Base-by-base conservation (phyloP, 2,113 vertebrate species). In the Phalacrocorax carbo region DNA sequence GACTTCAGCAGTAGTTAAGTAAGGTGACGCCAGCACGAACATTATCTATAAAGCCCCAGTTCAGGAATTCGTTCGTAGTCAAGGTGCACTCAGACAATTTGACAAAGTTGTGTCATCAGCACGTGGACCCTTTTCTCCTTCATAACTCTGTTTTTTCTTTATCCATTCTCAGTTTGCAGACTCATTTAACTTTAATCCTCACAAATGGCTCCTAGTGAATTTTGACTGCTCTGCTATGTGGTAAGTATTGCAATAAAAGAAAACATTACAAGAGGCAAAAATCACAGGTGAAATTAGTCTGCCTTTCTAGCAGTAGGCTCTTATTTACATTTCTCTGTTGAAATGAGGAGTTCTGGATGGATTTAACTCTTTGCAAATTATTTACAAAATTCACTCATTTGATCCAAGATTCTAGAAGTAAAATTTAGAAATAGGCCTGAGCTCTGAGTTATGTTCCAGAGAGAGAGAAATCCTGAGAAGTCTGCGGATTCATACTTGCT, bases 191-290 rank as follows among this genome's bases (percentile, higher is more conserved):
- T 99, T 99, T 78, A 99, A 99, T 91, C 98, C 99, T 68, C 99
- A 99, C 97, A 99, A 99, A 91, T 99, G 99, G 99, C 98, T 99
- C 34, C 94, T 99, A 71, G 94, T 99, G 97, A 99, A 99, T 97
- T 99, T 99, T 97, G 99, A 99, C 98, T 99, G 99, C 95, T 99
- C 99, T n/a, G 61, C 99, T 42, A 98, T 99, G 99, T 99, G 99
- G 99, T 99, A 96, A 99, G 99, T 97, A 78, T 55, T 73, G 82
- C 52, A 84, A 42, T 65, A 69, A 83, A 86, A 48, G 19, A 29
- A 95, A 94, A 66, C 14, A 11, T 42, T 76, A 13, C 9, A 66
- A 69, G n/a, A 87, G n/a, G 60, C 32, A 87, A 92, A 88, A 94
- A 30, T 42, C 10, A 26, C 9, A 13, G 25, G 30, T 76, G 71